These are phyloP conservation scores for Pseudococcus jackbeardsleyi DNA, from an alignment of 2,888 invertebrate species.

Conservation along the genomic window DNA sequence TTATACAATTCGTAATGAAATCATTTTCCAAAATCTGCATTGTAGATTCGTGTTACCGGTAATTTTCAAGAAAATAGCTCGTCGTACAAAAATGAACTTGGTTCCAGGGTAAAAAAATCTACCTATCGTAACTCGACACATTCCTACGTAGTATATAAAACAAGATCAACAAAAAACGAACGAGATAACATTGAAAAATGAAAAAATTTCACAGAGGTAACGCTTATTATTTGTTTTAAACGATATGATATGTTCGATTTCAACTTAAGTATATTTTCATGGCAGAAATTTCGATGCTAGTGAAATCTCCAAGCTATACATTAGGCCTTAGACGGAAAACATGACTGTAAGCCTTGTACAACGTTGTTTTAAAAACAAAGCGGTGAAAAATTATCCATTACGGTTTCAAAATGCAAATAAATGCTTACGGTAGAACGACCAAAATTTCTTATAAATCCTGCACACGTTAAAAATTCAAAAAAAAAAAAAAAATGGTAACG, in stretches of 20 bases:
- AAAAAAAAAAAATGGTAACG: constrained; percentile 51
- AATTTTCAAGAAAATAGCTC: background rate
- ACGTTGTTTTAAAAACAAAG: constrained; percentile 21
- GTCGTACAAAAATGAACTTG: constrained; percentile 19
- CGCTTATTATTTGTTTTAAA: constrained; percentile 34
- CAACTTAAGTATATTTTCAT: constrained; percentile 32
- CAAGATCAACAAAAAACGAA: constrained; percentile 42
- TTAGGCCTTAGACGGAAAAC: constrained; percentile 49
- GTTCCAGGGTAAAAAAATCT: constrained; percentile 1
- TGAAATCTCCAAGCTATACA: constrained; percentile 27
- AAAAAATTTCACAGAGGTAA: constrained; percentile 51
- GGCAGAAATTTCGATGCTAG: background rate
- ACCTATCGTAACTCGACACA: background rate
- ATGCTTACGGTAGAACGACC: constrained; percentile 32
- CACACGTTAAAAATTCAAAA: constrained; percentile 8
- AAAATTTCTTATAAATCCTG: constrained; percentile 3
- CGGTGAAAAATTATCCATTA: constrained; percentile 4
- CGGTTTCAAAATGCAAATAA: constrained; percentile 45
- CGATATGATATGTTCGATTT: constrained; percentile 52
- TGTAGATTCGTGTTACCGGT: background rate
- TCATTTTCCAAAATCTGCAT: background rate
- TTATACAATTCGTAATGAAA: background rate
- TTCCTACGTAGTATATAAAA: constrained; percentile 11
- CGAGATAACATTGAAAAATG: constrained; percentile 54
- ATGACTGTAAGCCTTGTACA: background rate